Percentiles rank a stretch among this genome's conserved stretches.
Conservation (phyloP, 2,113 vertebrate species). For the Blennius ocellaris region DNA sequence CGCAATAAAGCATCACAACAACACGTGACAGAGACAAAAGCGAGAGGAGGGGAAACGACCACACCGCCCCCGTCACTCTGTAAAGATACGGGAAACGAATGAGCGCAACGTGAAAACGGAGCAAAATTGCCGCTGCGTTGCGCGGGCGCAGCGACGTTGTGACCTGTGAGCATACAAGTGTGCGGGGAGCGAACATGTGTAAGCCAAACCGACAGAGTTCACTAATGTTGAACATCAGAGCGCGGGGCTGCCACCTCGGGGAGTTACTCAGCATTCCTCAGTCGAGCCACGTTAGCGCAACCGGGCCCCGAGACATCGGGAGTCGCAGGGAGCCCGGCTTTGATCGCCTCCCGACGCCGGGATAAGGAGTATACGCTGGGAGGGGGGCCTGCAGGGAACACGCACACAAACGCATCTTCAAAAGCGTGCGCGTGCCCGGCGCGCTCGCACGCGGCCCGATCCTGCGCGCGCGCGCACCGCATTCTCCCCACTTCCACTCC, state of each 20-base stretch:
- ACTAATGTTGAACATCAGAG: constrained; percentile 43
- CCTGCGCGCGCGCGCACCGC: background rate
- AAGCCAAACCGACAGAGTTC: constrained; percentile 20
- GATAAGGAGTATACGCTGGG: constrained; percentile 36
- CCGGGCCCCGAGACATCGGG: constrained; percentile 26
- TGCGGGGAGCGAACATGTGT: constrained; percentile 1
- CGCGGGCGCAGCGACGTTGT: background rate
- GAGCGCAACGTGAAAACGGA: background rate
- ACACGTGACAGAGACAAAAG: constrained; percentile 39
- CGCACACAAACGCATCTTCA: constrained; percentile 45
- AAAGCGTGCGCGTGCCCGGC: constrained; percentile 38
- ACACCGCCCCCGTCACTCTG: background rate
- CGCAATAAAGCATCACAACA: constrained; percentile 39
- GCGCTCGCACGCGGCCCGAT: too few relatives aligned
- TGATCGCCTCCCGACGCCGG: constrained; percentile 42
- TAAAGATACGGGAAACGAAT: background rate
- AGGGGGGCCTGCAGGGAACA: constrained; percentile 37
- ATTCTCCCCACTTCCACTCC: constrained; percentile 23
- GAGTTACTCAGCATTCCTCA: constrained; percentile 65
- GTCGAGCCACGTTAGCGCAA: constrained; percentile 10
- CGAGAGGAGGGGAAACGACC: background rate
- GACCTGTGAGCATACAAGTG: background rate
- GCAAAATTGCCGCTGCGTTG: background rate
- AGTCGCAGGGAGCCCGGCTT: constrained; percentile 43
- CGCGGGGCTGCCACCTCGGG: constrained; percentile 48